phyloP scores from a whole-genome alignment of 2,888 invertebrate genomes.

The Myopa testacea region DNA sequence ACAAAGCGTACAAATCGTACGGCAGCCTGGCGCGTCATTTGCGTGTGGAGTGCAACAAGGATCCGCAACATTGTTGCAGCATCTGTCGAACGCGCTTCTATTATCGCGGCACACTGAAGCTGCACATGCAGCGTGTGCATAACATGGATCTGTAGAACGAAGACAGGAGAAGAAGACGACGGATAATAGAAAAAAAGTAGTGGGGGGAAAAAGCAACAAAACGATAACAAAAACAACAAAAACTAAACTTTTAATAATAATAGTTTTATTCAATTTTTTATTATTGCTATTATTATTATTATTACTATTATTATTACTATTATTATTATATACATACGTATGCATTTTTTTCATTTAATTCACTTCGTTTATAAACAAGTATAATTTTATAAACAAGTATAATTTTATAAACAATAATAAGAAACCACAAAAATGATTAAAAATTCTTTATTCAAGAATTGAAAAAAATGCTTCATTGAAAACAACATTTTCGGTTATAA shows the following conservation, averaged over 20 bases:
- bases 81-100: constrained; percentile 63
- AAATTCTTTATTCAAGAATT: not conserved
- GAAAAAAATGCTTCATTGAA: too few species aligned
- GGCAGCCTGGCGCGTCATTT: constrained; percentile 68
- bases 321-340: not conserved
- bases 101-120: constrained; percentile 53
- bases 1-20: constrained; percentile 61
- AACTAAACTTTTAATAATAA: not conserved
- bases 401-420: not conserved
- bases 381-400: not conserved
- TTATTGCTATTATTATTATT: not conserved
- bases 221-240: not conserved
- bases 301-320: not conserved
- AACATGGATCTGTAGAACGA: constrained; percentile 22
- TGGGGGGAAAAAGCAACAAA: not conserved
- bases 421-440: not conserved
- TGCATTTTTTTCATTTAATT: not conserved
- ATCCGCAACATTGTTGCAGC: constrained; percentile 68
- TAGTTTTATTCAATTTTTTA: not conserved
- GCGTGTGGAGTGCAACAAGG: constrained; percentile 70
- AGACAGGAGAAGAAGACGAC: not conserved
- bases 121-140: constrained; percentile 50
- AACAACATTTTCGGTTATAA: too few species aligned
- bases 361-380: not conserved
- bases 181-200: not conserved